Percentiles rank a stretch among this genome's conserved stretches.
Evolutionary conservation across 2,797 vertebrate species (phyloP).

Genomic region (Graptemys geographica): DNA sequence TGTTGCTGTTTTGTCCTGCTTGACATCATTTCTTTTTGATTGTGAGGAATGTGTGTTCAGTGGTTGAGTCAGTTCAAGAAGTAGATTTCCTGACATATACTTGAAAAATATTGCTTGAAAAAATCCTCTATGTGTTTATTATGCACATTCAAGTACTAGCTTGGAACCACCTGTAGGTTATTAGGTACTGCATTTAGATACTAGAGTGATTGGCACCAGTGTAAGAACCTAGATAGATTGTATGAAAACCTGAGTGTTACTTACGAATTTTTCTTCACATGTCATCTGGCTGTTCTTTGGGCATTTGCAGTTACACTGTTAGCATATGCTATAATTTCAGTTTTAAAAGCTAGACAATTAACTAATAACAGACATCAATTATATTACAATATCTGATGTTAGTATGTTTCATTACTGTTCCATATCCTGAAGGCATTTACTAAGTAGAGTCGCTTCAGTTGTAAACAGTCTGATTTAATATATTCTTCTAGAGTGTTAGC

Average conservation of each 20-base stretch:
- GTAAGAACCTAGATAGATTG: not conserved
- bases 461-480: not conserved
- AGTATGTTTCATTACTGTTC: not conserved
- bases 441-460: not conserved
- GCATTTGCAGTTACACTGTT: not conserved
- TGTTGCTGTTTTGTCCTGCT: slow-evolving; percentile 40
- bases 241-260: not conserved
- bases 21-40: slow-evolving; percentile 45
- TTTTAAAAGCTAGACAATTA: not conserved
- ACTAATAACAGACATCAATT: not conserved
- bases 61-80: slow-evolving; percentile 30
- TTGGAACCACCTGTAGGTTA: not conserved
- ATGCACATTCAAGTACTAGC: not conserved
- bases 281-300: not conserved
- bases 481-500: not conserved
- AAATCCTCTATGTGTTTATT: not conserved
- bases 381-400: not conserved
- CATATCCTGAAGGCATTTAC: not conserved
- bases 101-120: not conserved
- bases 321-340: not conserved
- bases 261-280: slow-evolving; percentile 20
- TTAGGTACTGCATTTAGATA: not conserved
- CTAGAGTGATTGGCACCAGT: not conserved
- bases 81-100: slow-evolving; percentile 13
- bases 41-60: not conserved